Evolutionary conservation across 2,797 vertebrate genomes (phyloP).

Genomic region (Poecilia gillii): DNA sequence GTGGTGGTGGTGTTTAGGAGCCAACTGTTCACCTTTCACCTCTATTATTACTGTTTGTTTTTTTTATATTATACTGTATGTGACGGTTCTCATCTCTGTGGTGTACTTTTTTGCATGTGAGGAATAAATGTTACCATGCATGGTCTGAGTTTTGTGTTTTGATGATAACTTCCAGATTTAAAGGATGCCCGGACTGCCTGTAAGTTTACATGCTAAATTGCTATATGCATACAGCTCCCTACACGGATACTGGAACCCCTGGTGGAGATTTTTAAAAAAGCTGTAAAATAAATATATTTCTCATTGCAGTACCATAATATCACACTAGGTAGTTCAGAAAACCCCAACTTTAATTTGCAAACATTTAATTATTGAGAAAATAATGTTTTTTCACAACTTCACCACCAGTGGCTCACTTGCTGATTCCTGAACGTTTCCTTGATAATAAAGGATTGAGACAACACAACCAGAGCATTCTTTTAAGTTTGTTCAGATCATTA

Average conservation of each 20-base stretch:
- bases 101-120: constrained; percentile 82
- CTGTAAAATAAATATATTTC: background rate
- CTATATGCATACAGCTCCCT: background rate
- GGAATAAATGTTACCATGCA: constrained; percentile 86
- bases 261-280: background rate
- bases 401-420: background rate
- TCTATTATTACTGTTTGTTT: background rate
- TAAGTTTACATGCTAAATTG: background rate
- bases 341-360: background rate
- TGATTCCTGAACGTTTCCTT: background rate
- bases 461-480: background rate
- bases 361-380: background rate
- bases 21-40: constrained; percentile 11
- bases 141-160: constrained; percentile 66
- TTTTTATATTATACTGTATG: constrained; percentile 53
- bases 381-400: background rate
- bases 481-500: background rate
- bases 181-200: background rate
- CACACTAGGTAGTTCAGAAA: background rate
- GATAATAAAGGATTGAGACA: background rate
- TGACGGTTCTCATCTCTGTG: constrained; percentile 69
- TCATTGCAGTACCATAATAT: background rate
- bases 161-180: constrained; percentile 14
- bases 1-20: constrained; percentile 17
- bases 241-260: background rate